phyloP scores from a whole-genome alignment of 2,888 invertebrate species.

The Drosophila macrospina region DNA sequence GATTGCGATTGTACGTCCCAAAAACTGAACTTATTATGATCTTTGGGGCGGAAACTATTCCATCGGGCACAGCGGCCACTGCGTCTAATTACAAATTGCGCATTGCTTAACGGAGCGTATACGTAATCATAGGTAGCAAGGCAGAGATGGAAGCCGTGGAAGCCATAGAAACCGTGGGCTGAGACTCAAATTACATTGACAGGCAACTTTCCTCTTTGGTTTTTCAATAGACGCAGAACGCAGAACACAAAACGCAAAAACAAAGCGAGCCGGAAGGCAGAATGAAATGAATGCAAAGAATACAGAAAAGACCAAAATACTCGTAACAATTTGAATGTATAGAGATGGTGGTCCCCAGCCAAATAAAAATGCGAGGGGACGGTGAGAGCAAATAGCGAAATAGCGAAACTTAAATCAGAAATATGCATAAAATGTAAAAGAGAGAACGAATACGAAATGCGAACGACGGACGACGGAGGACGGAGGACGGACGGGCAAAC shows the following conservation, averaged over 20 bases:
- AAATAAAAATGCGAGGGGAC: constrained; percentile 34
- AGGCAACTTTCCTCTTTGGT: constrained; percentile 40
- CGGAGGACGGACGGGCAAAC: constrained; percentile 23
- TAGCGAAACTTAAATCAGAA: constrained; percentile 59
- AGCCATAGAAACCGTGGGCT: constrained; percentile 25
- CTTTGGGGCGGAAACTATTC: constrained; percentile 50
- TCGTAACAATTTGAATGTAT: constrained; percentile 26
- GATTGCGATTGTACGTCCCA: constrained; percentile 27
- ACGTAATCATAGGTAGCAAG: constrained; percentile 60
- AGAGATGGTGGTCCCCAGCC: constrained; percentile 24
- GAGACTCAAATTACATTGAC: constrained; percentile 69
- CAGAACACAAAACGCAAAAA: constrained; percentile 34
- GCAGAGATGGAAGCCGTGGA: constrained; percentile 14
- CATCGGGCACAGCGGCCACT: constrained; percentile 48
- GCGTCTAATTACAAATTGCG: constrained; percentile 71
- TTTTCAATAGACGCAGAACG: constrained; percentile 26
- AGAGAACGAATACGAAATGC: constrained; percentile 49
- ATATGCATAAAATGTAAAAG: constrained; percentile 64
- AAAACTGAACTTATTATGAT: constrained; percentile 30
- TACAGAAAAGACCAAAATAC: constrained; percentile 8
- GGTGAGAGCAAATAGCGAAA: constrained; percentile 59
- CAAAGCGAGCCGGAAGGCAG: constrained; percentile 32
- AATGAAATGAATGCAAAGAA: constrained; percentile 29
- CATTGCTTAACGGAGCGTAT: constrained; percentile 67
- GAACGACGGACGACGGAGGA: constrained; percentile 5